Evolutionary conservation across 2,797 vertebrate genomes (phyloP), one percentile per base, ranked within the genome.

Genomic region (Mormyrus proboscirostris): DNA sequence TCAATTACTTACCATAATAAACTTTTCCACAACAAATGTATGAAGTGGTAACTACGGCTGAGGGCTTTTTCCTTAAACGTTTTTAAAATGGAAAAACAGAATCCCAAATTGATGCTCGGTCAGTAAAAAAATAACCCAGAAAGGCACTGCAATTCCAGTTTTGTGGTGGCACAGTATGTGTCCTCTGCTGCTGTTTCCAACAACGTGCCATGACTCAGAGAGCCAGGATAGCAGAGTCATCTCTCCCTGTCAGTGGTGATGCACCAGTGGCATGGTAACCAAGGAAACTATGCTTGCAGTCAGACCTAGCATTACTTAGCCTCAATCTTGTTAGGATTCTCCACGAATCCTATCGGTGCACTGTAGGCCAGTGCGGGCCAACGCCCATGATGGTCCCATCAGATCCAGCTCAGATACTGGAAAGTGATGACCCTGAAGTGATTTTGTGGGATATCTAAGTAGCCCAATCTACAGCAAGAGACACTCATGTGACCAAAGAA

Each of bases 21-120:
- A 88, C 22, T 87, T 89, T 90, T 38, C 89, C 25, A 83, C 69
- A 22, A 51, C n/a, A 22, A 22, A 84, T 84, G 82, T 51, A 50
- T 84, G 22, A 50, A 84, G 47, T 84, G 47, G 47, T 84, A 84
- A 84, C 82, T 50, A 84, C 22, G 41, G 82, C 22, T 25, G 44
- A 47, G 47, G 47, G 47, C 41, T 50, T 22, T 84, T 84, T 49
- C n/a, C 16, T 84, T 84, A 10, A 50, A 29, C 4, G 41, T 84
- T 50, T 84, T 84, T 49, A 84, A 49, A 50, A 22, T 9, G n/a
- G 47, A 84, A 84, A 84, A 84, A 84, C 76, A 82, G 3, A 84
- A 84, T 25, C 19, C n/a, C 44, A 25, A 49, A 49, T 22, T 49
- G 41, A 25, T 22, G 82, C 47, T 49, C 3, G 19, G 10, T 49